Evolutionary conservation across 2,888 invertebrate species (phyloP), one percentile per base, ranked within the genome.

Genomic region (Anthoptus insignis): DNA sequence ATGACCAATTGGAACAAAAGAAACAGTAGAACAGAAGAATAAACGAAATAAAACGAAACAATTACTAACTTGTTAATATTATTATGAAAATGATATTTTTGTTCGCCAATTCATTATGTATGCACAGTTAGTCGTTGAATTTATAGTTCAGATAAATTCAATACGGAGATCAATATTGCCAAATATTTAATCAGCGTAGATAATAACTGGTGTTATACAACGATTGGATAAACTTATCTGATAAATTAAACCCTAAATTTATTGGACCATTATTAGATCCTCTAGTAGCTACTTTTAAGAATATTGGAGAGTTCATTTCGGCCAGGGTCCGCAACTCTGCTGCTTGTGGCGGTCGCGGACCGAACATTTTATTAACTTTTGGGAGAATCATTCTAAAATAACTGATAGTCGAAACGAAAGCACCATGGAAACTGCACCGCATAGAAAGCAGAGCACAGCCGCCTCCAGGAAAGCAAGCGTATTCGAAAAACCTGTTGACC

Each of bases 401-500:
- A 64, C 72, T 13, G 75, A 72, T 2, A 4, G 4, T 8, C 14
- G 42, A 1, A 21, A 21, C 19, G 19, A 6, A 2, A 42, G 42
- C 42, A 42, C 42, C 3, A 2, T 2, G 37, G 37, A n/a, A 2
- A 9, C 32, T 32, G 9, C 49, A n/a, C n/a, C n/a, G 22, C 34
- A 22, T 34, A 49, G n/a, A 16, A 49, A 50, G 49, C n/a, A 32
- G 1, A 59, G 39, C 13, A 4, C 13, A 11, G 59, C 42, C 49
- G n/a, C n/a, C n/a, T 13, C 52, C 13, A 16, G 61, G 24, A 63
- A 56, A 50, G 24, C 14, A 2, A 64, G 57, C 19, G 53, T 50
- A 0, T 24, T 22, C 0, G 63, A 66, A 0, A 73, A 78, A 22
- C 66, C 72, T 0, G 22, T 86, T 14, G 85, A 94, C 58, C 80